A percentile compares a stretch with the other conserved stretches of the same genome.
Conservation (phyloP, 2,888 invertebrate genomes). For the Lasioglossum vierecki region DNA sequence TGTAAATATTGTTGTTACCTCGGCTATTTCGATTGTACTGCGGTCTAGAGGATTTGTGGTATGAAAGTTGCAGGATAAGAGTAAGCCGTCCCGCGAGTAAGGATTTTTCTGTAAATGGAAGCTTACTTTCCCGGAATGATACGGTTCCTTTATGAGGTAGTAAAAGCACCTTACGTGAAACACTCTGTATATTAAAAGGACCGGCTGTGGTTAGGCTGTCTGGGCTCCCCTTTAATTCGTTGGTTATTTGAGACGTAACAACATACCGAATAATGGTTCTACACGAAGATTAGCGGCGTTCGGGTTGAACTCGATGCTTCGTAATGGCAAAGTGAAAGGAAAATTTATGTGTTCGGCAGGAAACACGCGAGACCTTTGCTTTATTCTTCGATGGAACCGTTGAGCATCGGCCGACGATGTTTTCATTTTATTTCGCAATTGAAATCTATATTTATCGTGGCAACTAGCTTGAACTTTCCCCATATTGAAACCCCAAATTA, state of each 20-base stretch:
- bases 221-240: slow-evolving; percentile 11
- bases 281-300: not conserved
- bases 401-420: not conserved
- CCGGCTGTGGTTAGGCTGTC: slow-evolving; percentile 2
- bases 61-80: slow-evolving; percentile 18
- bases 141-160: slow-evolving; percentile 15
- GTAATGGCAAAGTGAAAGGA: not conserved
- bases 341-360: not conserved
- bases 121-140: slow-evolving; percentile 13
- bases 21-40: not conserved
- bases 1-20: slow-evolving; percentile 8
- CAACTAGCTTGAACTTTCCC: not conserved
- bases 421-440: not conserved
- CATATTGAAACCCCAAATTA: too few species aligned
- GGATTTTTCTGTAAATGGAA: slow-evolving; percentile 18
- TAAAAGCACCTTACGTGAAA: slow-evolving; percentile 3
- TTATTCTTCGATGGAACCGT: not conserved
- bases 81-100: slow-evolving; percentile 1
- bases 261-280: not conserved
- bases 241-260: slow-evolving; percentile 9
- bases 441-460: not conserved
- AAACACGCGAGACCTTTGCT: not conserved
- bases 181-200: slow-evolving; percentile 16
- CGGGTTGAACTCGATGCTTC: not conserved
- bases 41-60: slow-evolving; percentile 3